A percentile compares a stretch with the other conserved stretches of the same genome.
These are phyloP conservation scores for Lepidonotus clava DNA, from an alignment of 2,888 invertebrate genomes.

Conservation along the genomic window DNA sequence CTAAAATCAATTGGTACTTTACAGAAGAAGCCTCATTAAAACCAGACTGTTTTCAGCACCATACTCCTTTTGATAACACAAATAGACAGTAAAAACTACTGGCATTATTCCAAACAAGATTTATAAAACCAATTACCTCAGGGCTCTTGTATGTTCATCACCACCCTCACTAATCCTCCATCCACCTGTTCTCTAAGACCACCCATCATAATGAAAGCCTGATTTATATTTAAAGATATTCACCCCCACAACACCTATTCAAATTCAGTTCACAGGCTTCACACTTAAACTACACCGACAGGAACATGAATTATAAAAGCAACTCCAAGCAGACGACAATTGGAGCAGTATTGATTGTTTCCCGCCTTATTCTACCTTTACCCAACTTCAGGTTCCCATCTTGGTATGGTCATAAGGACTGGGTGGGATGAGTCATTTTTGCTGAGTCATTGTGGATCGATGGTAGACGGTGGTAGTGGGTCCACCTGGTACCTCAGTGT, in stretches of 20 bases:
- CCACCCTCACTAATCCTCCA: not conserved
- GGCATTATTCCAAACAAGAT: too few species aligned
- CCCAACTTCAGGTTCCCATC: not conserved
- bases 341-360: not conserved
- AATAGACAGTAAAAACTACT: too few species aligned
- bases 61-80: too few species aligned
- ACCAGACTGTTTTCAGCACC: too few species aligned
- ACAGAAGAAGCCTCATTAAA: too few species aligned
- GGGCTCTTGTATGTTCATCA: too few species aligned
- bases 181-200: not conserved
- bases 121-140: too few species aligned
- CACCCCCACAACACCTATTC: not conserved
- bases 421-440: not conserved
- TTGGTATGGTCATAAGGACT: not conserved
- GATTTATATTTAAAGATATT: too few species aligned
- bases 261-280: not conserved
- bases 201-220: not conserved
- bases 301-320: slow-evolving; percentile 12
- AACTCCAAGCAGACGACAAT: not conserved
- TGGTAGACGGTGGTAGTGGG: not conserved
- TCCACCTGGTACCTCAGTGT: not conserved
- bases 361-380: not conserved
- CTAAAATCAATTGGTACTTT: too few species aligned
- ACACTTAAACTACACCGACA: not conserved
- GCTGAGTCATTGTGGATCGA: slow-evolving; percentile 3